These are phyloP conservation scores for Coregonus ussuriensis DNA, from an alignment of 2,797 vertebrate species.

Conservation along the genomic window DNA sequence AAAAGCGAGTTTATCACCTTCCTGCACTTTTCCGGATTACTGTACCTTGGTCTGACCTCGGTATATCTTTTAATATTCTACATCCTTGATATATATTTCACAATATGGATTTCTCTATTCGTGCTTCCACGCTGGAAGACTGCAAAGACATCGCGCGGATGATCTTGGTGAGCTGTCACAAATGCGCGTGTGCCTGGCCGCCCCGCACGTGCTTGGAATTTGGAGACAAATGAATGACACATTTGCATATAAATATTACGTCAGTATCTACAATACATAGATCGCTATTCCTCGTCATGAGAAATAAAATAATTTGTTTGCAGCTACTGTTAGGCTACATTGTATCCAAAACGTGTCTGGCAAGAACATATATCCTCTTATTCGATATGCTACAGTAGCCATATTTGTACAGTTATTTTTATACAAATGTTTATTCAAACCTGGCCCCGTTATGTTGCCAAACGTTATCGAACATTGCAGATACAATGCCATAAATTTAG, in stretches of 20 bases:
- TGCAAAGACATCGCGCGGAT: slow-evolving; percentile 78
- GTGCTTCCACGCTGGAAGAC: slow-evolving; percentile 72
- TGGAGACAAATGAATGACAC: background rate
- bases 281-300: background rate
- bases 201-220: slow-evolving; percentile 18
- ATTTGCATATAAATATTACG: slow-evolving; percentile 7
- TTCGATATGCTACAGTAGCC: no score
- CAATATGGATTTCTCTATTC: slow-evolving; percentile 72
- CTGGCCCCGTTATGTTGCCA: no score
- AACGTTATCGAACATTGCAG: no score
- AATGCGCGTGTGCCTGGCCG: background rate
- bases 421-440: no score
- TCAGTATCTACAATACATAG: slow-evolving; percentile 16
- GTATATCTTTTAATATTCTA: no score
- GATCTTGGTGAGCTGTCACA: slow-evolving; percentile 67
- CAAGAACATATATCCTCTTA: no score
- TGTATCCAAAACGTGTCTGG: no score
- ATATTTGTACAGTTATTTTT: no score
- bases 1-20: background rate
- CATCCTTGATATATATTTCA: background rate
- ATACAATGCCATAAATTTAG: no score
- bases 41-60: background rate
- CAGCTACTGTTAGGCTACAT: background rate
- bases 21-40: background rate
- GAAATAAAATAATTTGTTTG: background rate